Conservation (phyloP, 2,888 invertebrate species). For the Platypus cylindrus region DNA sequence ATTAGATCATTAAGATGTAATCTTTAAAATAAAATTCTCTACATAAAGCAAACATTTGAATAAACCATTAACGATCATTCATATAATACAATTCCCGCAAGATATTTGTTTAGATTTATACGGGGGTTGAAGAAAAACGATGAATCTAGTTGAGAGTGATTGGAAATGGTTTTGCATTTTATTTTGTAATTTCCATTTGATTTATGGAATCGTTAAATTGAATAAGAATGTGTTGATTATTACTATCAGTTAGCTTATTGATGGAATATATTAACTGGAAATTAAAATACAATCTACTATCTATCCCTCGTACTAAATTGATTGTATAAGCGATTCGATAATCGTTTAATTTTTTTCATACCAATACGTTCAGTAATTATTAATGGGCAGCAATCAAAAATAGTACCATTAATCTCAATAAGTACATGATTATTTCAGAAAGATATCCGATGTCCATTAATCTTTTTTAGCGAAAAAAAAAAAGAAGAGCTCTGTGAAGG, state of each 20-base stretch:
- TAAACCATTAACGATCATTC: slow-evolving; percentile 9
- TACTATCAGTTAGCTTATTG: too few relatives aligned
- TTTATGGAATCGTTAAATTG: too few relatives aligned
- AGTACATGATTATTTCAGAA: slow-evolving; percentile 31
- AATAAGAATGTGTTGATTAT: too few relatives aligned
- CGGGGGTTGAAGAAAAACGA: too few relatives aligned
- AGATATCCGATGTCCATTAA: slow-evolving; percentile 28
- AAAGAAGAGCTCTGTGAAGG: slow-evolving; percentile 6
- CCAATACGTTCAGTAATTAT: slow-evolving; percentile 25
- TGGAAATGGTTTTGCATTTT: too few relatives aligned
- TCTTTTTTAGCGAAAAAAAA: slow-evolving; percentile 20
- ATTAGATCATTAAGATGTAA: slow-evolving; percentile 12
- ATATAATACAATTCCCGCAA: too few relatives aligned
- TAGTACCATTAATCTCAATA: slow-evolving; percentile 31
- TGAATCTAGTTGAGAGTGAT: too few relatives aligned
- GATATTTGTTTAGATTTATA: too few relatives aligned
- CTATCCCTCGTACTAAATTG: too few relatives aligned
- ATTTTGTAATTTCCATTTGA: too few relatives aligned
- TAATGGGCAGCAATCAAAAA: slow-evolving; percentile 20
- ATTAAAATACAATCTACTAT: too few relatives aligned
- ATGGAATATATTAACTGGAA: too few relatives aligned
- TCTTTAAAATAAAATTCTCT: slow-evolving; percentile 8
- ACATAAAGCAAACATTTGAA: slow-evolving; percentile 10
- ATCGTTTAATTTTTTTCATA: slow-evolving; percentile 7
- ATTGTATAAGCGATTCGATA: not conserved